These are phyloP conservation scores for Cydia splendana DNA, from an alignment of 1,140 invertebrate genomes.

Conservation along the genomic window DNA sequence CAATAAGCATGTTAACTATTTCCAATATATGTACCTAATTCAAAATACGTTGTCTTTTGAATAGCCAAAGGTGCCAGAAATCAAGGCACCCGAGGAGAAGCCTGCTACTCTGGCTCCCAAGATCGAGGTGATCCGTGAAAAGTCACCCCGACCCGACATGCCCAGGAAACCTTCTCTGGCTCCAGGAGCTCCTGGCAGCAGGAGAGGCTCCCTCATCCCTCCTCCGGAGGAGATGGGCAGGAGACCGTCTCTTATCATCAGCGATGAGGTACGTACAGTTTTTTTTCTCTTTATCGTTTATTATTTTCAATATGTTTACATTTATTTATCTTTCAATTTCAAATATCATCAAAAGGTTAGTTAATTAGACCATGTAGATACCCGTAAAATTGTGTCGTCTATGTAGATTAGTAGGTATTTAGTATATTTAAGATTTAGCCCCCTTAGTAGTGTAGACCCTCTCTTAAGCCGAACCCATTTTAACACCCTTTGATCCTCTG, in stretches of 20 bases:
- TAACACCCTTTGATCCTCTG: slow-evolving; percentile 62
- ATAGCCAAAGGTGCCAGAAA: slow-evolving; percentile 84
- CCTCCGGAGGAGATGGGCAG: slow-evolving; percentile 90
- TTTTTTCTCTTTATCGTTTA: slow-evolving; percentile 29
- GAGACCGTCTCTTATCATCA: slow-evolving; percentile 93
- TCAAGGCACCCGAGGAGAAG: slow-evolving; percentile 83
- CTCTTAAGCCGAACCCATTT: slow-evolving; percentile 78
- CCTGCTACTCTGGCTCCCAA: slow-evolving; percentile 84
- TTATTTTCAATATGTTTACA: slow-evolving; percentile 39
- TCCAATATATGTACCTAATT: neutral
- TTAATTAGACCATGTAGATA: slow-evolving; percentile 51
- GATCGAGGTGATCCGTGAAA: slow-evolving; percentile 91
- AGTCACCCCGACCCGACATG: slow-evolving; percentile 83
- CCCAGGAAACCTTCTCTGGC: slow-evolving; percentile 88
- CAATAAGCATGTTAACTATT: neutral
- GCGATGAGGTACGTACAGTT: slow-evolving; percentile 90
- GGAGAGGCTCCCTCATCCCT: slow-evolving; percentile 91
- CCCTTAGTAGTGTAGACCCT: slow-evolving; percentile 59
- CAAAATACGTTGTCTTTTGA: slow-evolving; percentile 27
- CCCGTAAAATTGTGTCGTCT: slow-evolving; percentile 56
- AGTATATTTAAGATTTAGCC: slow-evolving; percentile 35
- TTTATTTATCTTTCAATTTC: slow-evolving; percentile 35
- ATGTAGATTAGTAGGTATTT: slow-evolving; percentile 57
- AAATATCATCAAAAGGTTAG: slow-evolving; percentile 59
- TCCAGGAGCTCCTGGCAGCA: slow-evolving; percentile 83